Evolutionary conservation across 2,113 vertebrate genomes (phyloP).

Genomic region (Alexandromys fortis): DNA sequence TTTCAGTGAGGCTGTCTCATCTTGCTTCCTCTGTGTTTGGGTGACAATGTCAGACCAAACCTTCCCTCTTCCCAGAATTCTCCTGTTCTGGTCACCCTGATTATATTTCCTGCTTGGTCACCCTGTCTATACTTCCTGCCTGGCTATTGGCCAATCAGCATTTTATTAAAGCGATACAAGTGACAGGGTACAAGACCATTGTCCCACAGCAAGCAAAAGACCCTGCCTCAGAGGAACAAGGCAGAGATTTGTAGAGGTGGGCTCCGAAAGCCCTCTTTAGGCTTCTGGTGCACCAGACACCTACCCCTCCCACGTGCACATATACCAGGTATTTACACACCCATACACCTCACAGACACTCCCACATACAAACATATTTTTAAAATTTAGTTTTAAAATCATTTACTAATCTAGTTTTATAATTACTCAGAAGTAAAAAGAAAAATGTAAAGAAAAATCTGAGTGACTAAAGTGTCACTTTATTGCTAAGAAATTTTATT

Average conservation of each 20-base stretch:
- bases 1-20: no score
- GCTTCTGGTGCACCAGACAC: no score
- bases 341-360: not conserved
- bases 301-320: no score
- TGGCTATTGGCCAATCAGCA: no score
- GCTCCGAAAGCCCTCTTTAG: not conserved
- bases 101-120: no score
- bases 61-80: no score
- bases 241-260: not conserved
- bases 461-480: not conserved
- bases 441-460: not conserved
- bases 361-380: not conserved
- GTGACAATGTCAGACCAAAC: no score
- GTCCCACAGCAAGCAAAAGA: not conserved
- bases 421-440: not conserved
- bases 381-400: not conserved
- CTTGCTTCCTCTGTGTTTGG: no score
- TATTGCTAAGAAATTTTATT: not conserved
- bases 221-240: not conserved
- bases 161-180: no score
- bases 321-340: not conserved
- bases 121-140: no score
- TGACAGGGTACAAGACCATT: no score
- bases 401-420: not conserved
- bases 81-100: no score